These are phyloP conservation scores for Trissolcus brochymenae DNA, from an alignment of 2,888 invertebrate species.

Conservation along the genomic window DNA sequence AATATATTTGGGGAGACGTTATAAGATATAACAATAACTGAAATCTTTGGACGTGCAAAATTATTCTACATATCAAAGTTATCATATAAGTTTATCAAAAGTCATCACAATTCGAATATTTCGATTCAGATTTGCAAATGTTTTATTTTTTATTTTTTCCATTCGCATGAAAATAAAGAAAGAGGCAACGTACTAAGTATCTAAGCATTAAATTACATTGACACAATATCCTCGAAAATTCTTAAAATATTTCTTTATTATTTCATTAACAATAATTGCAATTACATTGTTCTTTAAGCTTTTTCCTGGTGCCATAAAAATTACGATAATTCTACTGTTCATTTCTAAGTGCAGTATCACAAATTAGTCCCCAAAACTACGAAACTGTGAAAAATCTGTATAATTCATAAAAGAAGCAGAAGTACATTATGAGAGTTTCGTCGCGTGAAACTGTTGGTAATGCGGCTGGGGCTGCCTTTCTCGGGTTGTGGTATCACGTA, in stretches of 20 bases:
- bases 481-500: slow-evolving; percentile 26
- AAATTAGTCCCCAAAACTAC: slow-evolving; percentile 45
- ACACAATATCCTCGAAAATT: no score
- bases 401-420: slow-evolving; percentile 51
- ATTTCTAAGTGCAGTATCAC: slow-evolving; percentile 45
- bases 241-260: slow-evolving; percentile 21
- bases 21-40: slow-evolving; percentile 9
- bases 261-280: slow-evolving; percentile 48
- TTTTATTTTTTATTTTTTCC: no score
- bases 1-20: slow-evolving; percentile 5
- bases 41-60: background rate
- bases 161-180: no score
- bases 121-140: no score
- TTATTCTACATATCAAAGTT: background rate
- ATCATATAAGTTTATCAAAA: no score
- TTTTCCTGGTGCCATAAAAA: slow-evolving; percentile 17
- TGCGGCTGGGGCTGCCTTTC: slow-evolving; percentile 25
- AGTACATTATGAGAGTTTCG: slow-evolving; percentile 50
- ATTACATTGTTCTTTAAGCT: slow-evolving; percentile 39
- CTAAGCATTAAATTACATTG: no score
- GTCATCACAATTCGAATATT: no score
- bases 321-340: slow-evolving; percentile 35
- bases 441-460: slow-evolving; percentile 46
- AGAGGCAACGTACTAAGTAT: no score
- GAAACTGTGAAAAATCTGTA: slow-evolving; percentile 53